Evolutionary conservation across 2,888 invertebrate genomes (phyloP).

Genomic region (Dynastes tityus): DNA sequence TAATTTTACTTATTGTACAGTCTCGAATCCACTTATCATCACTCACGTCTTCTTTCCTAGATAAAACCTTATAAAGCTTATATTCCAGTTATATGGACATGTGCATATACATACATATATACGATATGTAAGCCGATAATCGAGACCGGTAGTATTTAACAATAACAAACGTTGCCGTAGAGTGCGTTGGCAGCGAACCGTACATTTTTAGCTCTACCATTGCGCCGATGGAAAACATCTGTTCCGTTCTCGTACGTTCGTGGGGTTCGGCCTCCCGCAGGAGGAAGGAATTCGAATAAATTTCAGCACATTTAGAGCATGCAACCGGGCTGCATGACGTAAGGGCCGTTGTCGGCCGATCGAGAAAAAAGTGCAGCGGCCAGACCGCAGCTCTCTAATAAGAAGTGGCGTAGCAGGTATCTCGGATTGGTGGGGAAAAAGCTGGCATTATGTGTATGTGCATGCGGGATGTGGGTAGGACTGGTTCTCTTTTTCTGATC

Average conservation of each 20-base stretch:
- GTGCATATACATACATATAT: background rate
- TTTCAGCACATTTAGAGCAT: constrained; percentile 48
- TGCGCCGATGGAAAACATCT: constrained; percentile 18
- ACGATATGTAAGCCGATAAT: background rate
- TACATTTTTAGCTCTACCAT: constrained; percentile 7
- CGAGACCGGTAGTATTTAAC: background rate
- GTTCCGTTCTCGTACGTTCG: background rate
- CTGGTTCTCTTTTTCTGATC: constrained; percentile 11
- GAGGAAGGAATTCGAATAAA: constrained; percentile 47
- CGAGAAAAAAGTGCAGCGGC: constrained; percentile 31
- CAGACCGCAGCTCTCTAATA: too few relatives aligned
- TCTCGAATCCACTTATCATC: too few relatives aligned
- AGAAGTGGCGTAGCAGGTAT: constrained; percentile 15
- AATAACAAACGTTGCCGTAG: background rate
- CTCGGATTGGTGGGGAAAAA: constrained; percentile 11
- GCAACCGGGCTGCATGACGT: constrained; percentile 34
- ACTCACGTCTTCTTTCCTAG: too few relatives aligned
- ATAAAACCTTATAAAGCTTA: too few relatives aligned
- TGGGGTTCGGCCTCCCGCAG: background rate
- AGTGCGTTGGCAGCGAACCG: constrained; percentile 12
- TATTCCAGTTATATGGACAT: too few relatives aligned
- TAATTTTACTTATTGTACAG: too few relatives aligned
- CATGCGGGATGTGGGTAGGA: constrained; percentile 13
- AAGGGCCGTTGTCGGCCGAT: constrained; percentile 21
- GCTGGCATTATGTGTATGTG: too few relatives aligned